A percentile compares a stretch with the other conserved stretches of the same genome.
Conservation (phyloP, 2,888 invertebrate genomes). For the Apamea crenata region DNA sequence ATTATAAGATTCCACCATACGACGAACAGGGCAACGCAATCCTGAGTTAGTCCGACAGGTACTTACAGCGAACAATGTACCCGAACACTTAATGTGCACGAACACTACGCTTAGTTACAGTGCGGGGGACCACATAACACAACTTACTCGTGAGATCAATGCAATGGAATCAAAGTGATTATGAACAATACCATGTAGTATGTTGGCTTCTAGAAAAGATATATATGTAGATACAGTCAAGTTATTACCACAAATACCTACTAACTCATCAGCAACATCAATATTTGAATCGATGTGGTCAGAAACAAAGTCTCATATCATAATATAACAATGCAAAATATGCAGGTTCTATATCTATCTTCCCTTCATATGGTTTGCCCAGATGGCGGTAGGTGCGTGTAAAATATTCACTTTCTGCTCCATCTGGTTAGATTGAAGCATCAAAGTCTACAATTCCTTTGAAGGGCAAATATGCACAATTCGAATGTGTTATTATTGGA, state of each 20-base stretch:
- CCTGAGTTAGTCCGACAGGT: no score
- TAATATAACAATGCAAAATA: background rate
- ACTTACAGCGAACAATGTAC: no score
- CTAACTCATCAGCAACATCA: background rate
- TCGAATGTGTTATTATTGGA: slow-evolving; percentile 12
- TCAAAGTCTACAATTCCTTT: slow-evolving; percentile 1
- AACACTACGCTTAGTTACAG: no score
- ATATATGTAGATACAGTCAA: background rate
- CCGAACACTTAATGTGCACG: no score
- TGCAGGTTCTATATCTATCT: background rate
- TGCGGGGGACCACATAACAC: no score
- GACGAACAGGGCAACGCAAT: no score
- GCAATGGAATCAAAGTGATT: no score
- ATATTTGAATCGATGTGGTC: background rate
- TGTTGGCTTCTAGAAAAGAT: no score
- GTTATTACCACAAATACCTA: background rate
- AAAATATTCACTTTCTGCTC: background rate
- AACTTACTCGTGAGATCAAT: no score
- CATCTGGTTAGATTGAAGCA: slow-evolving; percentile 15
- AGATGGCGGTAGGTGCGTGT: background rate
- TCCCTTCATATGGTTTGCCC: background rate
- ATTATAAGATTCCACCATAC: no score
- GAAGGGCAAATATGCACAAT: slow-evolving; percentile 16
- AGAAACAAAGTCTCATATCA: background rate
- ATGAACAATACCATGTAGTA: no score